Percentiles rank a stretch among this genome's conserved stretches.
Conservation (phyloP, 2,113 vertebrate species). For the Microcebus ravelobensis region DNA sequence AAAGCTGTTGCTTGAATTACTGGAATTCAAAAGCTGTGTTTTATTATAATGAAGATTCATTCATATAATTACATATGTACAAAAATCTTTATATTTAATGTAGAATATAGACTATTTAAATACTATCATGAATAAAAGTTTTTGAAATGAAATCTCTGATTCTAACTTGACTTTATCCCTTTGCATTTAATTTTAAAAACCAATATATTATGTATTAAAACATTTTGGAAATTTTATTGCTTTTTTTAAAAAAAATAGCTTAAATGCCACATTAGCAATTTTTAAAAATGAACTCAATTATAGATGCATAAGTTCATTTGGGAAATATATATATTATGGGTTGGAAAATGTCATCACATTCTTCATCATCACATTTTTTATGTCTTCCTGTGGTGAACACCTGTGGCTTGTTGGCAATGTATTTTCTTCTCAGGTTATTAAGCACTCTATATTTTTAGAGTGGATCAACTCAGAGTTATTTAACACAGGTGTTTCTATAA, state of each 20-base stretch:
- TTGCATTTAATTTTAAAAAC: conserved; percentile 46
- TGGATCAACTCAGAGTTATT: conserved; percentile 78
- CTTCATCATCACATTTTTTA: conserved; percentile 80
- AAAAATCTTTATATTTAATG: neutral
- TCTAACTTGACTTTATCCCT: neutral
- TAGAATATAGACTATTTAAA: neutral
- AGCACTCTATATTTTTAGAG: conserved; percentile 80
- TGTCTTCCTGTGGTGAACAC: conserved; percentile 83
- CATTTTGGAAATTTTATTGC: conserved; percentile 33
- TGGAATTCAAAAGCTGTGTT: conserved; percentile 31
- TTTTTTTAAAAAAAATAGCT: conserved; percentile 45
- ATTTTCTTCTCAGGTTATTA: conserved; percentile 79
- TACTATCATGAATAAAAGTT: neutral
- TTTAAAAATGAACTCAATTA: conserved; percentile 79
- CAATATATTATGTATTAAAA: neutral
- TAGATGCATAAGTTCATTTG: conserved; percentile 80
- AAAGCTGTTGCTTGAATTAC: conserved; percentile 19
- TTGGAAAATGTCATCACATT: conserved; percentile 83
- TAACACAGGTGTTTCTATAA: conserved; percentile 85
- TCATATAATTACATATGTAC: conserved; percentile 10
- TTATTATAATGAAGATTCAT: conserved; percentile 43
- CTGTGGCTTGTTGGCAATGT: conserved; percentile 84
- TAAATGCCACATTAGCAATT: conserved; percentile 75
- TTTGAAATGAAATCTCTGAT: neutral
- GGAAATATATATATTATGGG: conserved; percentile 67